Evolutionary conservation across 2,888 invertebrate species (phyloP), one percentile per base, ranked within the genome.

Genomic region (Epinotia bilunana): DNA sequence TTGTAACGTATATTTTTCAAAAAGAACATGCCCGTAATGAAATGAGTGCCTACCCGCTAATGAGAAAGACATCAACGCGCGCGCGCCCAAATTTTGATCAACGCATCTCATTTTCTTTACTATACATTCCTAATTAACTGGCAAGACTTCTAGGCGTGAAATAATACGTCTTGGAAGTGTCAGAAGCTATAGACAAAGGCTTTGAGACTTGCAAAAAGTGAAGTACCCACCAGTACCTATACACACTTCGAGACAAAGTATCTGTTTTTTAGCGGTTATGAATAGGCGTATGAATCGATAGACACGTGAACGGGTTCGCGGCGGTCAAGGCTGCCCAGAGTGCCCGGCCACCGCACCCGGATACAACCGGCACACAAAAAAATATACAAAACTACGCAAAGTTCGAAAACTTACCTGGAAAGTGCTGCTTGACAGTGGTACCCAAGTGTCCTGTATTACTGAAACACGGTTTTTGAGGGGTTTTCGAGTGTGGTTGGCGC

Each of bases 281-380:
- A 76, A 79, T 79, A 81, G 78, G 79, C 80, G 79, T 81, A 80
- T 79, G 80, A 79, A 76, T 78, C 80, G 79, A 80, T 77, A 79
- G 82, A 83, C 82, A 81, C 81, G 82, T 79, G 85, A 79, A 78
- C 77, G 85, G 85, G 90, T 89, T 90, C 89, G 87, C 80, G 72
- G 84, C 91, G 93, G 93, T 93, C 93, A 93, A 93, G 93, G 93
- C 90, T 89, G 82, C 80, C 77, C 83, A 84, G 93, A 93, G 90
- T 89, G 82, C 80, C 77, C 83, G 84, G 87, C 86, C 81, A 84
- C 83, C 88, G 90, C 90, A 93, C 93, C 93, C 93, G 93, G 93
- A 93, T 91, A 86, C 76, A 78, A 77, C 73, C 39, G n/a, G 20
- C 62, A 81, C 79, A 77, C 79, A 81, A 82, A 80, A 79, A 80